Evolutionary conservation across 2,113 vertebrate genomes (phyloP).

Genomic region (Ptilorrhoa leucosticta): DNA sequence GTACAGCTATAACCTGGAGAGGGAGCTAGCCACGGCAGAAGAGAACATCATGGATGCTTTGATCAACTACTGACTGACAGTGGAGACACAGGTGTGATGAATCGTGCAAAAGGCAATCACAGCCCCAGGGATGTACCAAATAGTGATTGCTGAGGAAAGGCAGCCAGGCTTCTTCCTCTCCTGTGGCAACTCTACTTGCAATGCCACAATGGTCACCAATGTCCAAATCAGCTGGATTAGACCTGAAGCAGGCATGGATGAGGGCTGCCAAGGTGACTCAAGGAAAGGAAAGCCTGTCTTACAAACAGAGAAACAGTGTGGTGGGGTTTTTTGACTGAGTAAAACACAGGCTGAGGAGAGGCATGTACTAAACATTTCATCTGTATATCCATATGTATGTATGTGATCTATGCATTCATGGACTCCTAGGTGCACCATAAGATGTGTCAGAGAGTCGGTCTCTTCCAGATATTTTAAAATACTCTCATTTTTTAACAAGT

Average conservation of each 20-base stretch:
- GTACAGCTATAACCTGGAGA: background rate
- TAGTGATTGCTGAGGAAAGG: background rate
- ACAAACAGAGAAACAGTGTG: background rate
- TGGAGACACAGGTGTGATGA: background rate
- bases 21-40: background rate
- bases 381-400: rapidly evolving
- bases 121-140: background rate
- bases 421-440: background rate
- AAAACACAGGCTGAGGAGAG: background rate
- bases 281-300: background rate
- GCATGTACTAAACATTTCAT: background rate
- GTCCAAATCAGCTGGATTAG: background rate
- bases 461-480: background rate
- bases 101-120: background rate
- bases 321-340: background rate
- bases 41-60: background rate
- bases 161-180: background rate
- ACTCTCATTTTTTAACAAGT: background rate
- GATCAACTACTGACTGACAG: background rate
- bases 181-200: rapidly evolving
- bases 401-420: background rate
- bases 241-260: rapidly evolving
- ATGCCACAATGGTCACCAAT: background rate
- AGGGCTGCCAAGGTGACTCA: background rate
- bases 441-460: background rate